Conservation (phyloP, 2,888 invertebrate genomes). For the Meiosimyza decipiens region DNA sequence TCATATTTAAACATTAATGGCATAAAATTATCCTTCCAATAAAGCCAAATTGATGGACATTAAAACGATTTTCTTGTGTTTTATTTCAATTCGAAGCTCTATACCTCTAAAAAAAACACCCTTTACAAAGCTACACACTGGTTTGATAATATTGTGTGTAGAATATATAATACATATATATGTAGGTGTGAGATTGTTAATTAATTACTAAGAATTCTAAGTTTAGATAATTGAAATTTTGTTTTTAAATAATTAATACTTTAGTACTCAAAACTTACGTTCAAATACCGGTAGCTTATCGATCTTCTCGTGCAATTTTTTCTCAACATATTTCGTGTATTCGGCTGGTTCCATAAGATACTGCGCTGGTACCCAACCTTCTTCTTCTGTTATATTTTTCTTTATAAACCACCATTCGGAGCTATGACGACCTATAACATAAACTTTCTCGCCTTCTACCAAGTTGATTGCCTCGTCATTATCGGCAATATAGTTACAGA, state of each 20-base stretch:
- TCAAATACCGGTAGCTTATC: slow-evolving; percentile 92
- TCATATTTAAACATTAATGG: no score
- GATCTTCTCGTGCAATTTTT: slow-evolving; percentile 90
- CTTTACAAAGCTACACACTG: no score
- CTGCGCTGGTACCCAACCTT: slow-evolving; percentile 93
- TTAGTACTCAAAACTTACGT: slow-evolving; percentile 73
- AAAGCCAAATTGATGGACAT: no score
- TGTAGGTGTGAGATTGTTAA: no score
- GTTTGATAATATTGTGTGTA: no score
- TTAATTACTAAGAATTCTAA: no score
- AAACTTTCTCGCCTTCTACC: slow-evolving; percentile 90
- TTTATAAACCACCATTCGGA: slow-evolving; percentile 94
- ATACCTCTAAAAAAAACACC: no score
- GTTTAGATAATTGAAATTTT: slow-evolving; percentile 3
- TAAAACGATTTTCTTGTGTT: no score
- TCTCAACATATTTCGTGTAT: slow-evolving; percentile 85
- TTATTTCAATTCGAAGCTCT: no score
- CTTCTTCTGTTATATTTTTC: slow-evolving; percentile 89
- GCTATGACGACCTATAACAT: slow-evolving; percentile 84
- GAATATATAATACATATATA: no score
- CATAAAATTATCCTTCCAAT: no score
- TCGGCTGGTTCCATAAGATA: slow-evolving; percentile 85
- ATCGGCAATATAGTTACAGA: slow-evolving; percentile 87
- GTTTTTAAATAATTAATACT: no score
- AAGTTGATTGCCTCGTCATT: slow-evolving; percentile 88